Percentiles rank a stretch among this genome's conserved stretches.
These are phyloP conservation scores for Copidosoma floridanum DNA, from an alignment of 1,140 invertebrate genomes.

Conservation along the genomic window DNA sequence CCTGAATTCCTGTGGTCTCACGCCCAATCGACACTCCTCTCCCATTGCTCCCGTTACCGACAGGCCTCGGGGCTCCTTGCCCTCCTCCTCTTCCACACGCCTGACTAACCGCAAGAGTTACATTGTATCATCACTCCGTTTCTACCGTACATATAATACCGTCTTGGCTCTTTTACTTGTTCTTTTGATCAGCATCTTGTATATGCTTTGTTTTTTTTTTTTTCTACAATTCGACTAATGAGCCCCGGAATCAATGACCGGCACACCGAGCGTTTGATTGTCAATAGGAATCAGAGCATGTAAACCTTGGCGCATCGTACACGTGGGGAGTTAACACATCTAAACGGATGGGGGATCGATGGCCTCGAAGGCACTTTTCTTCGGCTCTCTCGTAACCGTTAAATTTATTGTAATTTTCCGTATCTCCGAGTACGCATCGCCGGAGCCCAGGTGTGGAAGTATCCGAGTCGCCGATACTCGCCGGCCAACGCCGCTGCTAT, in stretches of 20 bases:
- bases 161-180: too few relatives aligned
- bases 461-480: too few relatives aligned
- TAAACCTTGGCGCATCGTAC: too few relatives aligned
- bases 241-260: too few relatives aligned
- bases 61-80: slow-evolving; percentile 17
- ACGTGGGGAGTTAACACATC: too few relatives aligned
- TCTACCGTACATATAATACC: too few relatives aligned
- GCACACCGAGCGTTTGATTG: too few relatives aligned
- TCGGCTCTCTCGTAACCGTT: slow-evolving; percentile 51
- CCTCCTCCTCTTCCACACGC: slow-evolving; percentile 4
- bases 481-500: too few relatives aligned
- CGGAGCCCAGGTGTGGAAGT: slow-evolving; percentile 30
- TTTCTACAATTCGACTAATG: too few relatives aligned
- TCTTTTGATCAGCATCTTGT: too few relatives aligned
- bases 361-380: slow-evolving; percentile 33
- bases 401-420: slow-evolving; percentile 57
- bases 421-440: slow-evolving; percentile 47
- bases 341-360: slow-evolving; percentile 31
- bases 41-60: background rate
- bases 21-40: slow-evolving; percentile 36
- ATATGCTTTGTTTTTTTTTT: too few relatives aligned
- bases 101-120: slow-evolving; percentile 14
- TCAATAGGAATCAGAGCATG: background rate
- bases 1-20: slow-evolving; percentile 43
- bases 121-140: slow-evolving; percentile 1